Base-by-base conservation (phyloP, 2,113 vertebrate species). In the Percopsis transmontana region DNA sequence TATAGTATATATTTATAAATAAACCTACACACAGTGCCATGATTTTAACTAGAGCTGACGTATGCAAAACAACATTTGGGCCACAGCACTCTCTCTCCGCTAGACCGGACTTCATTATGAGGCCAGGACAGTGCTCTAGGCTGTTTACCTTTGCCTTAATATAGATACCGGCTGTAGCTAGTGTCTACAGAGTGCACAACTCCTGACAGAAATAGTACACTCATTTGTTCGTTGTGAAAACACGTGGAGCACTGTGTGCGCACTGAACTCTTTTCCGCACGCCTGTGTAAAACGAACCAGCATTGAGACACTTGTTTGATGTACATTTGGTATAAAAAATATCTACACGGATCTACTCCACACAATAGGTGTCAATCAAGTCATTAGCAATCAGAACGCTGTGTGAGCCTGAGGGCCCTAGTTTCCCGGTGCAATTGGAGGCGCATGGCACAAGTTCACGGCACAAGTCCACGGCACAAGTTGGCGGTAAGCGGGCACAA, bases 121-220 rank as follows among this genome's bases (percentile, higher is more conserved):
- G 85, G 79, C 45, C 73, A 80, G 71, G 38, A 66, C 72, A 68
- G 76, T 44, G 77, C 88, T 75, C 66, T 39, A 73, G 78, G 84
- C 86, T 82, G 67, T 77, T 70, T 77, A 77, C 79, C 75, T 60
- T 59, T 42, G 72, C 72, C 55, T n/a, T n/a, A 68, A 82, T 70
- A 72, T 71, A 85, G 78, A 44, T 8, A 6, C 27, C 5, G 27
- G 27, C 60, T 61, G 50, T 45, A 16, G 20, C 52, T 21, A 42
- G 5, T 10, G 18, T 9, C 39, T 20, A 47, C 61, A 64, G 58
- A 65, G 66, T 40, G 62, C 59, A 51, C 45, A 13, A 38, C 56
- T 20, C 18, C 9, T 44, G 42, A 68, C 47, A 20, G 39, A 63
- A 54, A 50, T 13, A 23, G 24, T 18, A 44, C 59, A 60, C 52